Evolutionary conservation across 2,797 vertebrate genomes (phyloP), one percentile per base, ranked within the genome.

Genomic region (Protosalanx chinensis): DNA sequence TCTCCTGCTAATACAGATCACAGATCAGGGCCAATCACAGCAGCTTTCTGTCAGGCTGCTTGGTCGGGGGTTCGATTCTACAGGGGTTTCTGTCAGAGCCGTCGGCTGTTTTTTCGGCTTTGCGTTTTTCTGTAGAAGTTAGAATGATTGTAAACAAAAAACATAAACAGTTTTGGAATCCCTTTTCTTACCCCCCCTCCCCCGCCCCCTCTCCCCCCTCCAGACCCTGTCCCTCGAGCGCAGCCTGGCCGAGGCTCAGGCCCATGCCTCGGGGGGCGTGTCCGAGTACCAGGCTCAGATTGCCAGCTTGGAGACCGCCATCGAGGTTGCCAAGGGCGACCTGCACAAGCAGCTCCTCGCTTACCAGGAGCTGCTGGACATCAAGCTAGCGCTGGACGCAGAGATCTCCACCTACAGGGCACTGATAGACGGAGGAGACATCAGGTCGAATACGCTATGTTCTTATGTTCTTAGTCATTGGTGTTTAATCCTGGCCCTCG

Each of bases 331-430:
- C 27, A 82, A 79, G 29, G 51, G 61, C 6, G 79, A 84, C 29
- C 72, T 82, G 8, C 72, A 79, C 30, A 83, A 81, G 68, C 79
- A 82, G 20, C 73, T 84, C 64, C 57, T 79, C 3, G 64, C 61
- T 51, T 81, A 83, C 60, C 73, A 79, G 57, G 75, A 81, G 49
- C 70, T 79, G 51, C 68, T 81, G 53, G 79, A 82, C 16, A 72
- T 84, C 18, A 82, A 82, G 51, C 76, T 80, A 4, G 76, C 77
- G 6, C 69, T 85, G 41, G 72, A 79, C 12, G 70, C 78, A 32
- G 82, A 85, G 75, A 81, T 83, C 4, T 56, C 79, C 30, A 82
- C 78, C 65, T 84, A 84, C 66, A 77, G 68, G 72, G 72, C 75
- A 33, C 71, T 85, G 27, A 59, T 86, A 60, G 78, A 84, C n/a